Base-by-base conservation (phyloP, 2,113 vertebrate genomes). In the Campylomormyrus numenius region DNA sequence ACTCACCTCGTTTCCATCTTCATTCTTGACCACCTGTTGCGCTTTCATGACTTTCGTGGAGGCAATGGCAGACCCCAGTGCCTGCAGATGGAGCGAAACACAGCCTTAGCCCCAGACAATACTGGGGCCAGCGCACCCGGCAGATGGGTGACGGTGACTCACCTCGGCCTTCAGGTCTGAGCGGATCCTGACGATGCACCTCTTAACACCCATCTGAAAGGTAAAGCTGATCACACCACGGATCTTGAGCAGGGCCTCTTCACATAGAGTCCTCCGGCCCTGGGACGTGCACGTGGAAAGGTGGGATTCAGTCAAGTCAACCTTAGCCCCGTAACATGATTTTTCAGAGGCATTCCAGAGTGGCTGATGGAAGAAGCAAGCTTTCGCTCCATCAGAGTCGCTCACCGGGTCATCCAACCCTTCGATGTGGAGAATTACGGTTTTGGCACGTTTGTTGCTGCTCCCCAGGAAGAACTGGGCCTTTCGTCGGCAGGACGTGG, bases 181-280 rank as follows among this genome's bases (percentile, higher is more conserved):
- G 77, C 97, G 96, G 92, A 99, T 97, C 88, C 98, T 94, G 48
- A 99, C 96, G 91, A 99, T 97, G 0, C 98, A 98, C 91, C 97
- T 97, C 91, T 97, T 97, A 91, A 97, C 95, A 1, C 96, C 95
- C 98, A 99, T 98, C 96, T 99, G 97, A 95, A 99, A 99, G 31
- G 98, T 99, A 95, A 99, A 99, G 94, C 98, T 99, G 95, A 99
- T 99, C 58, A 99, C 98, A 5, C 98, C 98, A 96, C 97, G 95
- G 94, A 98, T 97, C 96, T 97, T 98, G 95, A 99, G 94, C 94
- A 99, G 95, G 27, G 97, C 97, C 89, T 98, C 98, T 95, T 98
- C 97, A 94, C 98, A 99, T 3, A 97, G 93, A 92, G 95, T 96
- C 93, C 97, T 95, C 46, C 97, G 97, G 92, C 95, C 95, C 98